Conservation (phyloP, 2,888 invertebrate genomes). For the Phyllotreta striolata region DNA sequence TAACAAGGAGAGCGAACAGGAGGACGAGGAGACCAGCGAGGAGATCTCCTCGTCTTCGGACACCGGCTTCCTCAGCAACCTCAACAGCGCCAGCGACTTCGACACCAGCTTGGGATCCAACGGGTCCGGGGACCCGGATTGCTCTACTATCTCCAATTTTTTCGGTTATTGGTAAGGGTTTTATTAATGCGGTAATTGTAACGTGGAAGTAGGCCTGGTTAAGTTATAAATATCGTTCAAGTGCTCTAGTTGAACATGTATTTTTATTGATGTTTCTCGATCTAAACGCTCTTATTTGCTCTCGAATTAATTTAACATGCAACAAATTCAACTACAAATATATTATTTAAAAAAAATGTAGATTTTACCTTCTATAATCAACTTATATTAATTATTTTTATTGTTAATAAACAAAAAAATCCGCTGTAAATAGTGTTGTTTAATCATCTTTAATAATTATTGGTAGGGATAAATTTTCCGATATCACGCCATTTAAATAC, state of each 20-base stretch:
- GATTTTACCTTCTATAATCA: no score
- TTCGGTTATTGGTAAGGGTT: conserved; percentile 60
- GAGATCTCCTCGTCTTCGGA: conserved; percentile 56
- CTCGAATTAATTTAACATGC: no score
- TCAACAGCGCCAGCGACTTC: conserved; percentile 55
- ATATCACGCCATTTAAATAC: no score
- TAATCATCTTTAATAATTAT: no score
- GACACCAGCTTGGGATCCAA: conserved; percentile 46
- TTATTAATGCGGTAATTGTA: background rate
- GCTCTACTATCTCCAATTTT: conserved; percentile 60
- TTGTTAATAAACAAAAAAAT: no score
- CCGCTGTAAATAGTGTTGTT: no score
- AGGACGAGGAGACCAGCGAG: conserved; percentile 54
- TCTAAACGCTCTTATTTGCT: no score
- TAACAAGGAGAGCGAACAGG: conserved; percentile 49
- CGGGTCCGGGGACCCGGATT: conserved; percentile 54
- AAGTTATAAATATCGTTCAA: conserved; percentile 7
- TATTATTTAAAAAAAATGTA: no score
- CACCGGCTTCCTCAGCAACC: conserved; percentile 56
- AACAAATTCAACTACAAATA: no score
- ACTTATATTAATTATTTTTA: no score
- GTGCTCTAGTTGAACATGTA: background rate
- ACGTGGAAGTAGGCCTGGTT: background rate
- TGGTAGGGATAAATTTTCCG: no score
- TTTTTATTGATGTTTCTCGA: background rate